These are phyloP conservation scores for Lordiphosa stackelbergi DNA, from an alignment of 1,140 invertebrate genomes.

Conservation along the genomic window DNA sequence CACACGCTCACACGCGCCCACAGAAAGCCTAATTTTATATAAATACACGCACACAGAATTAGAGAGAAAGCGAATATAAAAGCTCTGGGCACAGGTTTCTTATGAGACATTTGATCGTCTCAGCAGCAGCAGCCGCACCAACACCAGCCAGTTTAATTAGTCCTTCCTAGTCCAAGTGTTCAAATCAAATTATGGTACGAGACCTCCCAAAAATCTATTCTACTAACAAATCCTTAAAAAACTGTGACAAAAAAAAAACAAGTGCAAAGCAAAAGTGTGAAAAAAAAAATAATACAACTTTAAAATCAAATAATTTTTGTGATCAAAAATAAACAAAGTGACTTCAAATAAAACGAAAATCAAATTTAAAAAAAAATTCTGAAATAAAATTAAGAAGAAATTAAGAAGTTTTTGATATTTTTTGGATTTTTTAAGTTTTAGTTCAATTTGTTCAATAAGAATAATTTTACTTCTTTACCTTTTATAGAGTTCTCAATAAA, in stretches of 20 bases:
- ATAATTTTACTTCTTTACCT: no score
- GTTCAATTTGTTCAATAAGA: no score
- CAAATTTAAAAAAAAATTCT: no score
- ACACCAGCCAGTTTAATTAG: constrained; percentile 38
- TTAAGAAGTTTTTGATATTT: background rate
- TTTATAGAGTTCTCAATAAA: no score
- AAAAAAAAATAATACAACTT: no score
- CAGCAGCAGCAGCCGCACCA: constrained; percentile 43
- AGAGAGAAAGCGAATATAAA: constrained; percentile 65
- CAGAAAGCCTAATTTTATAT: constrained; percentile 14
- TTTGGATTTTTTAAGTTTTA: background rate
- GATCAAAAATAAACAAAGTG: no score
- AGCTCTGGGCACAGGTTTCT: constrained; percentile 67
- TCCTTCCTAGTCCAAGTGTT: constrained; percentile 18
- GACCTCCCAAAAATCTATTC: constrained; percentile 3
- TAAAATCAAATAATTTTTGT: no score
- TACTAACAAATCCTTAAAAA: constrained; percentile 1
- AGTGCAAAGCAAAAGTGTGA: background rate
- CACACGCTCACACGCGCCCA: constrained; percentile 11
- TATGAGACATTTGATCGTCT: constrained; percentile 76
- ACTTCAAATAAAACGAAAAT: no score
- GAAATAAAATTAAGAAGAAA: no score
- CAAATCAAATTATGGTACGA: constrained; percentile 13
- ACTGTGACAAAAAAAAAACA: background rate
- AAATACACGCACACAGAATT: constrained; percentile 10